Evolutionary conservation across 2,888 invertebrate species (phyloP).

Genomic region (Hyles lineata): DNA sequence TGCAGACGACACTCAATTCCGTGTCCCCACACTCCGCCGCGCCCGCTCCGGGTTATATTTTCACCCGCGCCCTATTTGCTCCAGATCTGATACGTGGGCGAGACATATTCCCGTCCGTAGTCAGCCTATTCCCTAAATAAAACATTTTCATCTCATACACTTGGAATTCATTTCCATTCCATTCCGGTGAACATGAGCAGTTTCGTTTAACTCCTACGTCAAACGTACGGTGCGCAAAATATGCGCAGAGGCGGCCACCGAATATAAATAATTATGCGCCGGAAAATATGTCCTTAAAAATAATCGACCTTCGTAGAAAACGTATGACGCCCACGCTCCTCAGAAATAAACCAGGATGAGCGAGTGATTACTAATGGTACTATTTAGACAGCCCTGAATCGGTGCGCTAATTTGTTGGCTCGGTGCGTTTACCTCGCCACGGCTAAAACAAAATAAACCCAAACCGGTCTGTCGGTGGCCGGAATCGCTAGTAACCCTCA

Average conservation of each 20-base stretch:
- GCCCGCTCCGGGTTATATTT: constrained; percentile 6
- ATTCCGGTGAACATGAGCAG: constrained; percentile 45
- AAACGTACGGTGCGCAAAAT: constrained; percentile 54
- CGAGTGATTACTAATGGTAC: constrained; percentile 36
- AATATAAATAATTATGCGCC: constrained; percentile 51
- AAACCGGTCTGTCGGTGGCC: constrained; percentile 74
- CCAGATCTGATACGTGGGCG: not conserved
- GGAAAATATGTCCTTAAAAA: constrained; percentile 55
- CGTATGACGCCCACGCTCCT: constrained; percentile 47
- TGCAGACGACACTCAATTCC: constrained; percentile 50
- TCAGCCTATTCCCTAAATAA: constrained; percentile 9
- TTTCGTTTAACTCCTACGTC: constrained; percentile 57
- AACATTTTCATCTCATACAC: not conserved
- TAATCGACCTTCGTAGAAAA: constrained; percentile 52
- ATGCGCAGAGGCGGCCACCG: constrained; percentile 56
- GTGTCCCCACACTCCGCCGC: constrained; percentile 35
- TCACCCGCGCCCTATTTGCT: constrained; percentile 1
- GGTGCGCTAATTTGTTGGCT: constrained; percentile 48
- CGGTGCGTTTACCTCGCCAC: constrained; percentile 51
- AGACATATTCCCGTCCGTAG: not conserved
- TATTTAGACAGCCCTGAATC: constrained; percentile 21
- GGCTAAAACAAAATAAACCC: constrained; percentile 59
- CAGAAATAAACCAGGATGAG: constrained; percentile 46
- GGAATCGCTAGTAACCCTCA: constrained; percentile 75
- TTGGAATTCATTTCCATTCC: not conserved